Evolutionary conservation across 2,797 vertebrate species (phyloP).

Genomic region (Diplodus sargus): DNA sequence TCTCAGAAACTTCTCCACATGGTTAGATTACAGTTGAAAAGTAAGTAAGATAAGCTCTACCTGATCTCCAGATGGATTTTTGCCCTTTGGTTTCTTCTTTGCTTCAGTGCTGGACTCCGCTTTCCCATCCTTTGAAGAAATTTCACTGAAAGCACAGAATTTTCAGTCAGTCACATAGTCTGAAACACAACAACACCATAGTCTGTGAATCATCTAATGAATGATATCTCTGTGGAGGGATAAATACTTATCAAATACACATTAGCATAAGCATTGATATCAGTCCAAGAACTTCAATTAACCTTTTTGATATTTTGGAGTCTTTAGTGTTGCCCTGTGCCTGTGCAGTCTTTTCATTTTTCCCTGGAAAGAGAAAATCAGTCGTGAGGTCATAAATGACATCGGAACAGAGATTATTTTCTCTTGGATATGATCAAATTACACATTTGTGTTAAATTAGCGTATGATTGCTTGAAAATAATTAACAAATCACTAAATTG

Average conservation of each 20-base stretch:
- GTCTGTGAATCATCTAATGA: no score
- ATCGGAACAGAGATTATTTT: not conserved
- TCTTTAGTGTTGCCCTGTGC: slow-evolving; percentile 26
- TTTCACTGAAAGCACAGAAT: slow-evolving; percentile 64
- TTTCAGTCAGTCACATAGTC: not conserved
- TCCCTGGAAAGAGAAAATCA: slow-evolving; percentile 49
- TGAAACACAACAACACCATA: not conserved
- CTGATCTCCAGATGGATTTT: slow-evolving; percentile 9
- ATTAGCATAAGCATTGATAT: not conserved
- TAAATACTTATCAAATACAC: no score
- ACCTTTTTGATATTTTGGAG: slow-evolving; percentile 65
- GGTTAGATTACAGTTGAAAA: not conserved
- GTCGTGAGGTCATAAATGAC: not conserved
- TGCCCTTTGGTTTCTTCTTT: slow-evolving; percentile 59
- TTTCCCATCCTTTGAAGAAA: slow-evolving; percentile 55
- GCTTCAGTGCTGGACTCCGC: not conserved
- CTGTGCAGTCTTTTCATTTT: slow-evolving; percentile 14
- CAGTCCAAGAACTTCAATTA: not conserved
- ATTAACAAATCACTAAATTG: no score
- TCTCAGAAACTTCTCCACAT: not conserved
- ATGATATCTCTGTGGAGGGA: no score
- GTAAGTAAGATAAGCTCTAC: slow-evolving; percentile 23
- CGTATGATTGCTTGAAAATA: no score
- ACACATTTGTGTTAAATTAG: no score
- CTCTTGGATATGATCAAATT: no score